Conservation (phyloP, 2,797 vertebrate species). For the Sus cebifrons region DNA sequence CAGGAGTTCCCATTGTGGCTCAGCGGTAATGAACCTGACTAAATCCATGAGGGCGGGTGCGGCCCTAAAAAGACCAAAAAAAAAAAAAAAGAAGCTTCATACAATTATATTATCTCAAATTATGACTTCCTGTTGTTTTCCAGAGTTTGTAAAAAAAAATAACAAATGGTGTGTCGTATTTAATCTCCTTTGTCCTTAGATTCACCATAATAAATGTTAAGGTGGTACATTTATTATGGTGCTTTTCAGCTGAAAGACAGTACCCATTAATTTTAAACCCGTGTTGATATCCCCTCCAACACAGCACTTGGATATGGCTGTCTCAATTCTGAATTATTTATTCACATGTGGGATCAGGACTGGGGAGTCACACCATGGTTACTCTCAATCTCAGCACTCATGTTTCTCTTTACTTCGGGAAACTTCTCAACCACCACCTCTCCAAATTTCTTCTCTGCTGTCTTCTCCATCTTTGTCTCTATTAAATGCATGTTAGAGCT, state of each 20-base stretch:
- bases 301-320: constrained; percentile 12
- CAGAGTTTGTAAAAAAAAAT: constrained; percentile 55
- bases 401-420: constrained; percentile 54
- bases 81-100: constrained; percentile 12
- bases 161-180: constrained; percentile 82
- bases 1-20: not conserved
- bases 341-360: not conserved
- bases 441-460: not conserved
- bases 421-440: not conserved
- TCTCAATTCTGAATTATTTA: constrained; percentile 68
- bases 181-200: constrained; percentile 80
- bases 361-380: not conserved
- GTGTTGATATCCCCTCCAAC: constrained; percentile 24
- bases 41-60: not conserved
- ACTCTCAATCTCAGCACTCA: constrained; percentile 4
- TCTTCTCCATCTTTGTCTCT: not conserved
- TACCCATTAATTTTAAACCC: constrained; percentile 72
- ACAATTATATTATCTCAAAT: constrained; percentile 78
- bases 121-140: constrained; percentile 82
- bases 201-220: constrained; percentile 79
- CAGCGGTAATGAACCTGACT: not conserved
- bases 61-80: too few species aligned
- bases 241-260: constrained; percentile 80
- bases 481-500: not conserved
- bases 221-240: constrained; percentile 79